phyloP scores from a whole-genome alignment of 2,113 vertebrate genomes.

The Ochotona curzoniae region DNA sequence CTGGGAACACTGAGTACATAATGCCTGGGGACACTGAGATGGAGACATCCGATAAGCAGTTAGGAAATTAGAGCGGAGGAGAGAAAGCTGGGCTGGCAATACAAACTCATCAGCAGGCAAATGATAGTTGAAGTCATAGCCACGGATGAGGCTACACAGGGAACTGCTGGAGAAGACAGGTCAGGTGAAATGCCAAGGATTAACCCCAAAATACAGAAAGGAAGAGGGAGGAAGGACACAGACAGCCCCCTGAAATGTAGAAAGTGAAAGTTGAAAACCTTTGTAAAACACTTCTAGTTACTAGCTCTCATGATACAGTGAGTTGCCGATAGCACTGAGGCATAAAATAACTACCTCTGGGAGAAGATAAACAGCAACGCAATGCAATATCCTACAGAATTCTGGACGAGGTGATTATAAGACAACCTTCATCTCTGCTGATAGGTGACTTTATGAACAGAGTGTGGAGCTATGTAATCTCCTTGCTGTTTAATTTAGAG shows the following conservation, averaged over 20 bases:
- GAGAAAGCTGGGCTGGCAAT: neutral
- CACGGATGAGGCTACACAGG: too few relatives aligned
- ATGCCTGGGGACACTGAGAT: neutral
- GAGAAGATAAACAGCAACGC: neutral
- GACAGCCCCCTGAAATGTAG: neutral
- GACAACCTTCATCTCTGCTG: neutral
- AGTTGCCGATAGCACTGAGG: too few relatives aligned
- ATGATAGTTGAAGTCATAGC: neutral
- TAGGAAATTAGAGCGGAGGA: neutral
- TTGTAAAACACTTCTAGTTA: neutral
- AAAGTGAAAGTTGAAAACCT: neutral
- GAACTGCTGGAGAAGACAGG: neutral
- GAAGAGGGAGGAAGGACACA: neutral
- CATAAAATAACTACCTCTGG: fast-evolving
- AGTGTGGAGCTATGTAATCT: neutral
- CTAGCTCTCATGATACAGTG: neutral
- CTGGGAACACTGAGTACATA: neutral
- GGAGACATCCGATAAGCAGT: neutral
- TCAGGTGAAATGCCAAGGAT: neutral
- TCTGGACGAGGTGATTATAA: neutral
- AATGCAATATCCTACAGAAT: too few relatives aligned
- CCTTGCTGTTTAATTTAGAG: neutral
- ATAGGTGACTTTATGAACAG: neutral
- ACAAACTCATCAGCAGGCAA: neutral
- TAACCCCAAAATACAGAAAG: neutral